Base-by-base conservation (phyloP, 2,888 invertebrate species). In the Oscheius onirici region DNA sequence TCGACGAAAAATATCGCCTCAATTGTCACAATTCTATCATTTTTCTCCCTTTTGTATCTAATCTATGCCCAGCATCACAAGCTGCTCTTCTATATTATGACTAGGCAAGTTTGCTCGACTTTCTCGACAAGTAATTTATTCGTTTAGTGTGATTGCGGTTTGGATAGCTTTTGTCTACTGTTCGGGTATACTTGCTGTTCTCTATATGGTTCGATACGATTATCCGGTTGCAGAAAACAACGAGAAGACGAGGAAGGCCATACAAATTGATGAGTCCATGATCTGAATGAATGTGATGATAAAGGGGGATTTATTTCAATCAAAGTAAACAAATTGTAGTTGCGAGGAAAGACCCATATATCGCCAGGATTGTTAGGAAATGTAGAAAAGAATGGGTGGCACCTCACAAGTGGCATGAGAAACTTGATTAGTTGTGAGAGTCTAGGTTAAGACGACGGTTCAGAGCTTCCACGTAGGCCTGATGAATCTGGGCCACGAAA, bases 61-160 rank as follows among this genome's bases (percentile, higher is more conserved):
- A 71, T 54, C n/a, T 78, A 78, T 68, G 80, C 80, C 69, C 80
- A 80, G 71, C 55, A 71, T 55, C 80, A 80, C 67, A 71, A 72
- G 11, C 44, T 73, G 41, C 67, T 80, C 6, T 80, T 80, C 60
- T 80, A 78, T 57, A 51, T 69, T 46, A 78, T 80, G 78, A 80
- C 80, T 40, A 74, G 77, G 77, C 76, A 11, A 72, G 77, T 52
- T 8, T 6, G 34, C 34, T 6, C n/a, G n/a, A n/a, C n/a, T n/a
- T n/a, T n/a, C n/a, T n/a, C n/a, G 11, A 28, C 26, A 40, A 11
- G 3, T 40, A 46, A 63, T 8, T 44, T 28, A 10, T 0, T 17
- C 40, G 11, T 13, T 70, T 79, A 79, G 79, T 10, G 43, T 78
- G 13, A 72, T 80, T 28, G 76, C 54, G 17, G 54, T 75, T 2